These are phyloP conservation scores for Epizoanthus illoricatus DNA, from an alignment of 92 coral and sea anemone genomes.

Conservation along the genomic window DNA sequence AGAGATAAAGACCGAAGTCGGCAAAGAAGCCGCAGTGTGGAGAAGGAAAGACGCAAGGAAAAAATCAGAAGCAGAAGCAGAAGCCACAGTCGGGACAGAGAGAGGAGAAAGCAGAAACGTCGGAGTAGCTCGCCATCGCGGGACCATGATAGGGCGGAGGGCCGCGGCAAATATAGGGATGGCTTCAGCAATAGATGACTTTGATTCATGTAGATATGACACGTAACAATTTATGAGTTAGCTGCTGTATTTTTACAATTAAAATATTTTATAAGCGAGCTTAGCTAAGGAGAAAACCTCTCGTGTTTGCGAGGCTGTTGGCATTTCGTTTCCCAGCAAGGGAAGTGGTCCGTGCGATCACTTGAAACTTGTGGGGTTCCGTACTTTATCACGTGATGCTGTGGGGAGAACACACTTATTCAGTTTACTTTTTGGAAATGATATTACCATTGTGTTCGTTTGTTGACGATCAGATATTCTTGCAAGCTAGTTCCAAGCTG, in stretches of 20 bases:
- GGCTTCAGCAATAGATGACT: conserved; percentile 14
- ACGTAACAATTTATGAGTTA: neutral
- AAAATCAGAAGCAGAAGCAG: conserved; percentile 57
- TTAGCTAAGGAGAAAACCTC: no score
- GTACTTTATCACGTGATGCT: no score
- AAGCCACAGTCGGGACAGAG: conserved; percentile 71
- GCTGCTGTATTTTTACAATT: neutral
- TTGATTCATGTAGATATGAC: neutral
- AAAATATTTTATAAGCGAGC: neutral
- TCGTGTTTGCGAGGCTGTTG: no score
- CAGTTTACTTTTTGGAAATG: no score
- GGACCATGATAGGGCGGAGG: conserved; percentile 17
- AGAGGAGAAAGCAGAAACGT: conserved; percentile 21
- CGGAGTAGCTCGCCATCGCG: conserved; percentile 8
- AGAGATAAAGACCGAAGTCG: conserved; percentile 9
- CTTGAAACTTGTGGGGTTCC: no score
- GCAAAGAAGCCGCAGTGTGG: conserved; percentile 38
- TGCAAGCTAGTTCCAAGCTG: no score
- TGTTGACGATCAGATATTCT: no score
- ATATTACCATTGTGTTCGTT: no score
- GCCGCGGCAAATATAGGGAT: conserved; percentile 15
- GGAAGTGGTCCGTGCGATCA: no score
- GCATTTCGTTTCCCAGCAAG: no score
- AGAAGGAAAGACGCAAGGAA: conserved; percentile 49
- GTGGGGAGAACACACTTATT: no score